These are phyloP conservation scores for Drosophila imparisetae DNA, from an alignment of 2,888 invertebrate species.

Conservation along the genomic window DNA sequence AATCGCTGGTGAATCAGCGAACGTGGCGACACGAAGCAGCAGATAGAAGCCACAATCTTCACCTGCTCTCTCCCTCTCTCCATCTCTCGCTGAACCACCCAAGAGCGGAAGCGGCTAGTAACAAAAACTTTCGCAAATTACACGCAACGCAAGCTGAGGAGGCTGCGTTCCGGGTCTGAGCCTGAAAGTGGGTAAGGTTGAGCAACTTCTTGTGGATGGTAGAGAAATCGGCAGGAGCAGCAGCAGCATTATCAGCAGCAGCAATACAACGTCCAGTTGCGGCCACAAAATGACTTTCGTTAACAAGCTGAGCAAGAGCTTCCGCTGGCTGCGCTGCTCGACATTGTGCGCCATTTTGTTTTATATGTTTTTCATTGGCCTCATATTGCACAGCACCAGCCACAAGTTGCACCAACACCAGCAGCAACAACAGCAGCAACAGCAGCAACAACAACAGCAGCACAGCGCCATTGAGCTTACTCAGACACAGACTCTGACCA, in stretches of 20 bases:
- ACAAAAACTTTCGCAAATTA: slow-evolving; percentile 60
- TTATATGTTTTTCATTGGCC: slow-evolving; percentile 86
- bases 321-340: slow-evolving; percentile 85
- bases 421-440: slow-evolving; percentile 46
- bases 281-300: slow-evolving; percentile 80
- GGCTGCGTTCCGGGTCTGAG: slow-evolving; percentile 30
- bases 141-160: slow-evolving; percentile 58
- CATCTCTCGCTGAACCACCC: background rate
- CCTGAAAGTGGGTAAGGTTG: background rate
- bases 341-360: slow-evolving; percentile 86
- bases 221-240: background rate
- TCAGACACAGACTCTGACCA: slow-evolving; percentile 16
- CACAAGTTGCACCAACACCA: slow-evolving; percentile 78
- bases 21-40: slow-evolving; percentile 31
- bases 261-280: slow-evolving; percentile 34
- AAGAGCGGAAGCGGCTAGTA: slow-evolving; percentile 39
- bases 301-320: slow-evolving; percentile 82
- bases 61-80: background rate
- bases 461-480: slow-evolving; percentile 35
- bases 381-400: slow-evolving; percentile 86
- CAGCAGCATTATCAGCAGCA: background rate
- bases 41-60: background rate
- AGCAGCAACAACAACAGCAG: slow-evolving; percentile 43
- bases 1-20: slow-evolving; percentile 42
- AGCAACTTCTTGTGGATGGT: slow-evolving; percentile 1